phyloP scores from a whole-genome alignment of 2,888 invertebrate genomes.

The Patella pellucida region DNA sequence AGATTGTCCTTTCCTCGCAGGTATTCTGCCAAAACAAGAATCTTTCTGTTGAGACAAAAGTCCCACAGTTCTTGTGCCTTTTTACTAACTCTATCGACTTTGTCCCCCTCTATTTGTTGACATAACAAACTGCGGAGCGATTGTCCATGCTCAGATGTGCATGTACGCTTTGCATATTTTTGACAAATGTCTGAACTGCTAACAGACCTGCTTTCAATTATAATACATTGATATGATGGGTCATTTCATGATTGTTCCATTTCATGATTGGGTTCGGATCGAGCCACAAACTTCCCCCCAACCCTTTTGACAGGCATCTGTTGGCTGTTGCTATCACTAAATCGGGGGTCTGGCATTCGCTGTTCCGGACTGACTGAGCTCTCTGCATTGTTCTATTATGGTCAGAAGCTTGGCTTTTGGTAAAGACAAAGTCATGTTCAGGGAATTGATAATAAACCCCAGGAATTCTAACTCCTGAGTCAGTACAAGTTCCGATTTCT shows the following conservation, averaged over 20 bases:
- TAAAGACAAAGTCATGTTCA: too few species aligned
- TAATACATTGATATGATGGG: slow-evolving; percentile 24
- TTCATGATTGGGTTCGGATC: slow-evolving; percentile 7
- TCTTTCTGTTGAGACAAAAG: slow-evolving; percentile 24
- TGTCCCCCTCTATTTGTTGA: slow-evolving; percentile 27
- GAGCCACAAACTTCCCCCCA: slow-evolving; percentile 25
- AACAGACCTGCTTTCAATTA: slow-evolving; percentile 23
- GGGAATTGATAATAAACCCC: too few species aligned
- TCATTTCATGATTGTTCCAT: slow-evolving; percentile 16
- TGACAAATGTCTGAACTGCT: slow-evolving; percentile 24
- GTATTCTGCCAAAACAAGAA: too few species aligned
- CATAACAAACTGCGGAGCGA: slow-evolving; percentile 18
- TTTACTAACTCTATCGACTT: neutral
- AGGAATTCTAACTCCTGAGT: neutral
- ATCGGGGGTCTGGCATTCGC: too few species aligned
- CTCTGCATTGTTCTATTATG: too few species aligned
- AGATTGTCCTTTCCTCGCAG: too few species aligned
- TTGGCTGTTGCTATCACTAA: slow-evolving; percentile 17
- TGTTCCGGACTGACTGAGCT: too few species aligned
- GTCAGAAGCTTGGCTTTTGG: too few species aligned
- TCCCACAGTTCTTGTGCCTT: too few species aligned
- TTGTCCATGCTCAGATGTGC: slow-evolving; percentile 23
- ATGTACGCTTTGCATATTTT: slow-evolving; percentile 12
- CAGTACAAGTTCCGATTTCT: neutral
- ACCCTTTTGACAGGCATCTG: slow-evolving; percentile 18